Evolutionary conservation across 2,113 vertebrate species (phyloP), one percentile per base, ranked within the genome.

Genomic region (Polypterus senegalus): DNA sequence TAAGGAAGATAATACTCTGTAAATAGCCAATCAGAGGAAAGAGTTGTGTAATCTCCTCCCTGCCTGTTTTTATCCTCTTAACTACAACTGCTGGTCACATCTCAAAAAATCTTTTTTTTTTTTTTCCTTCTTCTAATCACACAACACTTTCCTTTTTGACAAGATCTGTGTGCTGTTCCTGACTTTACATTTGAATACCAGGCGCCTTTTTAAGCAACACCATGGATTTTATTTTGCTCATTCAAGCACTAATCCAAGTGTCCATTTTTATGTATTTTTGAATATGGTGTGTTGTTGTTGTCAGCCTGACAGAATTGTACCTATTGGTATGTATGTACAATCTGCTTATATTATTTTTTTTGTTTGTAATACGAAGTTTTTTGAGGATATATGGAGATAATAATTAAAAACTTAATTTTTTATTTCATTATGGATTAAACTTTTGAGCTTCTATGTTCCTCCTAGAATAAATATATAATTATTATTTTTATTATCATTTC

Each of bases 221-320:
- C 27, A 27, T 27, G 27, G 27, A 27, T 27, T 27, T 27, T 27
- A 27, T 27, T 27, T 27, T 27, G 27, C 27, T 27, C 27, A 27
- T 27, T 27, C 27, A 27, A 27, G 27, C 27, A 27, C 27, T 27
- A 27, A 27, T 27, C 68, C 54, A 2, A 58, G 61, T 48, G 45
- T 62, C 60, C 9, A 63, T 66, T 73, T 86, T 76, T 77, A 86
- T 89, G 86, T 74, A 71, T 57, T 51, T 61, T 80, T 77, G 83
- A 91, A 78, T 80, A 91, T 93, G 86, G 78, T 92, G 81, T 92
- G 86, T 83, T 84, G 86, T 77, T 92, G 85, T 79, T 91, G 88
- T 77, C 83, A 87, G 46, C 82, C 85, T 77, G 83, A 83, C 62
- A 91, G 82, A 89, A 85, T 91, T 66, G 77, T 76, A 69, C 88